phyloP scores from a whole-genome alignment of 2,113 vertebrate genomes.

The Sprattus sprattus region DNA sequence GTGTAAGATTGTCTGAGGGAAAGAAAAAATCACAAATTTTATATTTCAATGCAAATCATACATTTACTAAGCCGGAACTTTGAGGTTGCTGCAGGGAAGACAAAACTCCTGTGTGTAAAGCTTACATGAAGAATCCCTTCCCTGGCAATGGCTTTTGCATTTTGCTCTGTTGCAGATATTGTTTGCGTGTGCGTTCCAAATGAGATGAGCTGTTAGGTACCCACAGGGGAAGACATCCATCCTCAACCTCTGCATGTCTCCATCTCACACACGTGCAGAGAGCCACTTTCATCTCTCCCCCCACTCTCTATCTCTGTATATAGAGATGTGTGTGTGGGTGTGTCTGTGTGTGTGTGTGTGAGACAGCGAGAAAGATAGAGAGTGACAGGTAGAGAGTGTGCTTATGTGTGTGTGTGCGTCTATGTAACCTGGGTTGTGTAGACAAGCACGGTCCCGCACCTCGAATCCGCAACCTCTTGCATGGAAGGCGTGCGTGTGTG shows the following conservation, averaged over 20 bases:
- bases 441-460: too few relatives aligned
- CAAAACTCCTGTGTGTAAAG: not conserved
- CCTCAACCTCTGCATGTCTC: not conserved
- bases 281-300: not conserved
- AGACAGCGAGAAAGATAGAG: too few relatives aligned
- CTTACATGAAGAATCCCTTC: not conserved
- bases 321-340: not conserved
- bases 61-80: not conserved
- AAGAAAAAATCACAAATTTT: not conserved
- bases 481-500: too few relatives aligned
- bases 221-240: not conserved
- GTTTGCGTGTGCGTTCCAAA: not conserved
- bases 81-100: not conserved
- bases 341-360: not conserved
- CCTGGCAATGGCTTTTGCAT: not conserved
- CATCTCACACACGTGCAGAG: not conserved
- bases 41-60: not conserved
- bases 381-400: not conserved
- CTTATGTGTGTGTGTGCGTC: not conserved
- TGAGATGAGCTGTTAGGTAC: not conserved
- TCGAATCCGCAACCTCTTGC: too few relatives aligned
- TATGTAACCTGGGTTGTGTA: not conserved
- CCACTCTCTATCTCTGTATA: conserved; percentile 17
- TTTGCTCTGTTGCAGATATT: not conserved
- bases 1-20: not conserved